Base-by-base conservation (phyloP, 1,140 invertebrate species). In the Globodera rostochiensis region DNA sequence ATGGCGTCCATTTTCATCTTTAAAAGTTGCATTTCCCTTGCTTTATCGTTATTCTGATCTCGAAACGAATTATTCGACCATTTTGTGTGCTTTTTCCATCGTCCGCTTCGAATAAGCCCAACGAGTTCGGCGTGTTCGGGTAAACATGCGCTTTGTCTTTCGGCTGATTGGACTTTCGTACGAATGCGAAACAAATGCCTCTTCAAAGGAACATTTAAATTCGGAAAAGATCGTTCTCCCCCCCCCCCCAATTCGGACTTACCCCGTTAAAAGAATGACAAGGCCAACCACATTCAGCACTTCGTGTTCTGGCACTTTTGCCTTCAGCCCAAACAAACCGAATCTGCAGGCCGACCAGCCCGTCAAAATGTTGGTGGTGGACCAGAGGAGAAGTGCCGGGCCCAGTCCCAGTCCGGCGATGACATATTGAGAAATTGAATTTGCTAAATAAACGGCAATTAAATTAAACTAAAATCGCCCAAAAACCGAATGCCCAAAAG, bases 271-370 rank as follows among this genome's bases (percentile, higher is more conserved):
- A 67, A 84, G 46, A 7, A 67, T 66, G 4, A 84, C 25, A 36
- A 84, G 74, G 25, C 84, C 84, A 0, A 76, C 19, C 46, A 77
- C 45, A 25, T 85, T 85, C 15, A 84, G 25, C 9, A 73, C 36
- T 36, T 80, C 78, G 73, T 79, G 73, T 50, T 46, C 66, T 1
- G 83, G 73, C n/a, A 84, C 50, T 36, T 74, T 80, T 7, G 53
- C 25, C 64, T 81, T 64, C 25, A 84, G 74, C 1, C 84, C 84
- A 67, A 84, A 85, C 21, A 85, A 13, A 11, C 84, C 84, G 53
- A 84, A 84, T n/a, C 78, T 66, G 4, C 83, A 77, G 71, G 73
- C 81, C 9, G 83, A 67, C 84, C 84, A 84, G 6, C 84, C 84
- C n/a, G 78, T 78, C 15, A 84, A 46, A 66, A 81, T 83, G n/a